Evolutionary conservation across 2,888 invertebrate species (phyloP).

Genomic region (Meghimatium bilineatum): DNA sequence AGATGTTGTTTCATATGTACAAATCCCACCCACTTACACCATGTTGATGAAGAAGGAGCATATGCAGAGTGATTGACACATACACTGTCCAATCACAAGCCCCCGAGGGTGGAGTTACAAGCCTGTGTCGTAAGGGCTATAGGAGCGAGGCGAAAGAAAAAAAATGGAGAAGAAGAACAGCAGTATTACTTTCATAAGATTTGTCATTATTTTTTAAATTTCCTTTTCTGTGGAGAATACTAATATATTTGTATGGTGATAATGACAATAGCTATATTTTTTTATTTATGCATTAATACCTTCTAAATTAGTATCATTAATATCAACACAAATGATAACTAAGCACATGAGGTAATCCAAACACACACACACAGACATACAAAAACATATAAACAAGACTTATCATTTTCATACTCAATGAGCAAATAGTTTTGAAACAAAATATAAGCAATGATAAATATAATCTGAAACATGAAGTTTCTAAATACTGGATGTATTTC

Average conservation of each 20-base stretch:
- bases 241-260: not conserved
- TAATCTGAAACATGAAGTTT: not conserved
- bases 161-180: conserved; percentile 37
- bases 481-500: not conserved
- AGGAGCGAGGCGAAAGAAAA: conserved; percentile 20
- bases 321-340: not conserved
- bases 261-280: not conserved
- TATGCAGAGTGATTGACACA: conserved; percentile 40
- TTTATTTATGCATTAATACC: not conserved
- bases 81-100: conserved; percentile 43
- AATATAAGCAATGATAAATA: not conserved
- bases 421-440: not conserved
- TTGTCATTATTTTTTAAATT: not conserved
- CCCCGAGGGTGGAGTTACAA: conserved; percentile 35
- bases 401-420: not conserved
- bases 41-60: conserved; percentile 35
- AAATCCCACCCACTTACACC: conserved; percentile 50
- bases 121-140: conserved; percentile 32
- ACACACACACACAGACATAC: not conserved
- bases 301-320: not conserved
- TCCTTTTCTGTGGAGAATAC: not conserved
- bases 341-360: not conserved
- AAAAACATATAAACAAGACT: not conserved
- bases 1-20: conserved; percentile 38
- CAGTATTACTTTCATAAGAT: conserved; percentile 20